Percentiles rank a stretch among this genome's conserved stretches.
phyloP scores from a whole-genome alignment of 2,888 invertebrate species.

The Palloptera scutellata region DNA sequence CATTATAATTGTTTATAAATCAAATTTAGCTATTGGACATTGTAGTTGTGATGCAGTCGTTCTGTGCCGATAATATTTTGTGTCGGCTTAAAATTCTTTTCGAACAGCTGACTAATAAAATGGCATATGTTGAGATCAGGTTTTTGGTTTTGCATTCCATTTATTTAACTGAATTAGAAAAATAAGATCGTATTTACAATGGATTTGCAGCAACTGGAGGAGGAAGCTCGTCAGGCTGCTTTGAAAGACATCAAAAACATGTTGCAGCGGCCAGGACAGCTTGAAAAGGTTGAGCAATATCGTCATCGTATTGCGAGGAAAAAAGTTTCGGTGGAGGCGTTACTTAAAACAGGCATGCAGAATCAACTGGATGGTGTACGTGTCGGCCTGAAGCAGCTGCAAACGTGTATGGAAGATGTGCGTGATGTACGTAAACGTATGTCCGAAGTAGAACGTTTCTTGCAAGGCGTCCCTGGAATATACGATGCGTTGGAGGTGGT shows the following conservation, averaged over 20 bases:
- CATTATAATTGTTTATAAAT: too few species aligned
- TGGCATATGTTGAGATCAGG: background rate
- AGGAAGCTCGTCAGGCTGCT: constrained; percentile 79
- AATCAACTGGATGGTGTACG: constrained; percentile 96
- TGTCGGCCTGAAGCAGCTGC: constrained; percentile 89
- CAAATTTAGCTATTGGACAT: too few species aligned
- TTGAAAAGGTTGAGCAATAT: constrained; percentile 80
- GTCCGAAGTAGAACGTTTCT: constrained; percentile 77
- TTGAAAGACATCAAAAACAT: constrained; percentile 89
- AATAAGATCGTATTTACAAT: constrained; percentile 41
- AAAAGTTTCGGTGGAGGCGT: constrained; percentile 62
- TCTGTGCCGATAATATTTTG: too few species aligned
- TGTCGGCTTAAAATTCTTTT: too few species aligned
- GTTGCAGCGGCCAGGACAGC: constrained; percentile 92
- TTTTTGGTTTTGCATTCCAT: background rate
- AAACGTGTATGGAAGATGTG: constrained; percentile 85
- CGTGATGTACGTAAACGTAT: constrained; percentile 76
- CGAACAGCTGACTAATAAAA: too few species aligned
- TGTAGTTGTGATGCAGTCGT: too few species aligned
- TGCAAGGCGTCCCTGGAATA: constrained; percentile 80
- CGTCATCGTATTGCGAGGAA: constrained; percentile 61
- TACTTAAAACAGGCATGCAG: constrained; percentile 96
- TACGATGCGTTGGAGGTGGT: constrained; percentile 84
- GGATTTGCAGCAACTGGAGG: constrained; percentile 75
- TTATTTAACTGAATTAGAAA: background rate